Percentiles rank a stretch among this genome's conserved stretches.
These are phyloP conservation scores for Streblospio benedicti DNA, from an alignment of 1,140 invertebrate species.

Conservation along the genomic window DNA sequence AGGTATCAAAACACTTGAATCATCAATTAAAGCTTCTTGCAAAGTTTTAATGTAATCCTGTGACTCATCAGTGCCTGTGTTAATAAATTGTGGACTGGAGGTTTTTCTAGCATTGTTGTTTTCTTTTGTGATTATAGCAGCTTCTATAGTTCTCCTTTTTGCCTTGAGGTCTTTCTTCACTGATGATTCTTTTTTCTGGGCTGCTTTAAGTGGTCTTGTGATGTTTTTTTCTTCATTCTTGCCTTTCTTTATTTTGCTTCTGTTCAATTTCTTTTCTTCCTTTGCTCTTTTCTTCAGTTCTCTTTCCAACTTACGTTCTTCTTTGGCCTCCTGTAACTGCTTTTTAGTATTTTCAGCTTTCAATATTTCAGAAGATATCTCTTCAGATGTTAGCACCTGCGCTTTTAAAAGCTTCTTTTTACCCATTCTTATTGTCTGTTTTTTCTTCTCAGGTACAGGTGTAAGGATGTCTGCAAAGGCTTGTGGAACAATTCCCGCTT, in stretches of 20 bases:
- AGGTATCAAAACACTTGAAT: neutral
- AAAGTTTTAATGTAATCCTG: no score
- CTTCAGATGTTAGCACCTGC: neutral
- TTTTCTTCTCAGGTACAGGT: neutral
- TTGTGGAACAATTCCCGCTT: neutral
- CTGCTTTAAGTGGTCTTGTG: no score
- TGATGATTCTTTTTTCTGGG: no score
- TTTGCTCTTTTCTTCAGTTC: neutral
- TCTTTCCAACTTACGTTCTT: neutral
- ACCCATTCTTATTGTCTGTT: neutral
- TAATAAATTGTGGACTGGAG: neutral
- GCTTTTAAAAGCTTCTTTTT: neutral
- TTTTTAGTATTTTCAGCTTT: neutral
- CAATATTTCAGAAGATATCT: neutral
- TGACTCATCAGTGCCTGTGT: neutral
- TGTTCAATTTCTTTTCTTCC: neutral
- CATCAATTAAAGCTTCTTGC: neutral
- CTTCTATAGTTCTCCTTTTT: no score
- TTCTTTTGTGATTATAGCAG: no score
- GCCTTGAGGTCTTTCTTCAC: no score
- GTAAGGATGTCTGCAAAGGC: neutral
- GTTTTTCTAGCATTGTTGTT: no score
- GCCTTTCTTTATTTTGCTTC: no score
- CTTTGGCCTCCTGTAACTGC: neutral
- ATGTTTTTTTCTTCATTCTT: no score